Base-by-base conservation (phyloP, 2,888 invertebrate genomes). In the Patella caerulea region DNA sequence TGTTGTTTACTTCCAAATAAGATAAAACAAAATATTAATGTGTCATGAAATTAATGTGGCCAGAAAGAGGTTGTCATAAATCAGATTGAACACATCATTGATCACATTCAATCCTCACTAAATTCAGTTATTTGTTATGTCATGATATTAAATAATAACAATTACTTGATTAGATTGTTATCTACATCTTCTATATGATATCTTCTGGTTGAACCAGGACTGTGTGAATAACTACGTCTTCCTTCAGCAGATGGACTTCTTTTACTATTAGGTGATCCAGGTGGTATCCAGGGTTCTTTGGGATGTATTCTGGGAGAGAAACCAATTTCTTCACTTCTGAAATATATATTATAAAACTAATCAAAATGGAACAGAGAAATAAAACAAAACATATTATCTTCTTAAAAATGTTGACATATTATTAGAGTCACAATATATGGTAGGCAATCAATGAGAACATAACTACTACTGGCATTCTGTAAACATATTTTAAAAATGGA, bases 91-190 rank as follows among this genome's bases (percentile, higher is more conserved):
- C 56, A 59, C 9, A 4, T 34, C 69, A 65, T 59, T 17, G 24
- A 17, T 5, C 12, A 14, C 9, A n/a, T 7, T 9, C 54, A 54
- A 69, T 72, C 45, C 11, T 59, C 24, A 9, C 9, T 45, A 45
- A 45, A 45, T 45, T 45, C 7, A 45, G 45, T 45, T 45, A 45
- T 45, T 45, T 45, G 45, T 45, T 45, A 45, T 45, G 34, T 45
- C 45, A 45, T 45, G 45, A 45, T 45, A 45, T 9, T 9, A 45
- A 45, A 45, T 45, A 45, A 45, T 45, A n/a, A 14, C 3, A 76
- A 84, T 79, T 81, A 87, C 87, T 81, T 81, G 19, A 86, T 82
- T 11, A 86, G 73, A 55, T 85, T 83, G 24, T 81, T 76, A 77
- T 84, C 84, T 12, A 83, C 78, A 76, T 86, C 82, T 54, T 81